Base-by-base conservation (phyloP, 2,797 vertebrate genomes). In the Pogoniulus pusillus region DNA sequence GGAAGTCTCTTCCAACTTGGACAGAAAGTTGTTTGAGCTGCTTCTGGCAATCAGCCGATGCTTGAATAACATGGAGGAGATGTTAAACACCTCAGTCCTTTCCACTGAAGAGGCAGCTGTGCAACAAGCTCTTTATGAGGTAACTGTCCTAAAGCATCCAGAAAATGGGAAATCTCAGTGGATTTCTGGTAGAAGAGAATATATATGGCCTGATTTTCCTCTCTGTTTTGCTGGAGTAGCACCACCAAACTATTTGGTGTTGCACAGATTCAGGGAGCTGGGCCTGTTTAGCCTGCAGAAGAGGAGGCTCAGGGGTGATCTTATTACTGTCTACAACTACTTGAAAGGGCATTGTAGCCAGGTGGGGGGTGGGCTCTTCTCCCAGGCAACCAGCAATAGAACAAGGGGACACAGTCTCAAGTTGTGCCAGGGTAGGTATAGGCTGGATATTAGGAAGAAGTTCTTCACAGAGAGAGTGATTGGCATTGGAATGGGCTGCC, bases 11-110 rank as follows among this genome's bases (percentile, higher is more conserved):
- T 73, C 82, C 30, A 64, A 43, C 26, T 93, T 98, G 94, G 98
- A 98, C 70, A 98, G 97, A 94, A 97, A 97, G 75, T 93, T 98
- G 85, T 98, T 98, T 95, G 97, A 98, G 26, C 95, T 98, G 35
- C 94, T 99, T 81, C 95, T 97, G 78, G 95, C 97, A 9, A 96
- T 98, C 64, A 97, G 96, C 65, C 96, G 96, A 81, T 98, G 97
- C 35, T 97, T 99, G 66, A 96, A 97, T 65, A 97, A 97, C 4
- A 94, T 98, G 87, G 96, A 95, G 78, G 92, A 97, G 92, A 97
- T 98, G 95, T 95, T 98, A 30, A 96, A 93, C 68, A 96, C 97
- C 9, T 96, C 96, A 0, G 89, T 82, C 34, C 77, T 91, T n/a
- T 90, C 96, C 7, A 84, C 91, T 0, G 97, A 97, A 39, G 98